Evolutionary conservation across 2,888 invertebrate species (phyloP).

Genomic region (Spicauda simplicius): DNA sequence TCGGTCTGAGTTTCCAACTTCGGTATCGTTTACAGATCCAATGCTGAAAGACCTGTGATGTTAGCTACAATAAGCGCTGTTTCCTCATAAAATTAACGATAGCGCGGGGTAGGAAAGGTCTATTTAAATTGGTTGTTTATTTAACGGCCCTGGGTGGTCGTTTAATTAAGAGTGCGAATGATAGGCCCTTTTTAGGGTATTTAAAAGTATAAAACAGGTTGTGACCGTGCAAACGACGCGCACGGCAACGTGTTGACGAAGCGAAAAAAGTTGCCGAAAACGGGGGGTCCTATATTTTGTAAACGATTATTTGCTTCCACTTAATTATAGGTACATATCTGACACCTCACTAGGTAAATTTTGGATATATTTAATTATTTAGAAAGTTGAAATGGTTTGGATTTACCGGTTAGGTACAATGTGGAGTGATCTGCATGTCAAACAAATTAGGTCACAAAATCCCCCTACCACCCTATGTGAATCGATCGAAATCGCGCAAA

Average conservation of each 20-base stretch:
- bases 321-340: too few relatives aligned
- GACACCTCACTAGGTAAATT: too few relatives aligned
- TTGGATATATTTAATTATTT: too few relatives aligned
- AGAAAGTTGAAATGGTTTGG: too few relatives aligned
- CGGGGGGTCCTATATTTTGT: background rate
- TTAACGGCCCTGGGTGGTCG: conserved; percentile 59
- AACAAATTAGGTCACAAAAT: too few relatives aligned
- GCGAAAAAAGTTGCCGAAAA: conserved; percentile 44
- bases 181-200: conserved; percentile 65
- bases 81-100: conserved; percentile 33
- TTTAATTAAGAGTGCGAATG: conserved; percentile 80
- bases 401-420: too few relatives aligned
- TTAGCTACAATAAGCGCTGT: conserved; percentile 48
- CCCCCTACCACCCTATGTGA: too few relatives aligned
- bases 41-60: conserved; percentile 56
- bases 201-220: conserved; percentile 52
- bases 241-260: conserved; percentile 47
- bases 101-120: conserved; percentile 48
- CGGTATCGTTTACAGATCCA: conserved; percentile 47
- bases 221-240: conserved; percentile 24
- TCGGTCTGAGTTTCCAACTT: conserved; percentile 1
- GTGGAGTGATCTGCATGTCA: too few relatives aligned
- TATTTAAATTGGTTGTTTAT: conserved; percentile 64
- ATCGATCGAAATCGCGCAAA: too few relatives aligned
- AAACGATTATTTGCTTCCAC: too few relatives aligned